These are phyloP conservation scores for Siderastrea radians DNA, from an alignment of 92 coral and sea anemone genomes.

Conservation along the genomic window DNA sequence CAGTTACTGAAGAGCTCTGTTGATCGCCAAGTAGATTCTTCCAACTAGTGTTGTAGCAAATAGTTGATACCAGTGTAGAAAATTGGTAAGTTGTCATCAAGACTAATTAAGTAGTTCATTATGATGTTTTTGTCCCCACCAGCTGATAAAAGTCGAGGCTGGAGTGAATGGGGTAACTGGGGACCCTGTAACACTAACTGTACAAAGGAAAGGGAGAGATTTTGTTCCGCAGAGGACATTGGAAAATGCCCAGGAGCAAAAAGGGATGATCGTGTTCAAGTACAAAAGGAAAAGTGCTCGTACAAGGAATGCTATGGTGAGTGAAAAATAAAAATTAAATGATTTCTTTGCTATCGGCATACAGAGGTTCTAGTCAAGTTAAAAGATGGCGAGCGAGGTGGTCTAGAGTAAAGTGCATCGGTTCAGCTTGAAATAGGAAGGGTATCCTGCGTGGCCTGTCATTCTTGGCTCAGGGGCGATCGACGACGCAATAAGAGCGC, in stretches of 20 bases:
- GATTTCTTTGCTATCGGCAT: not conserved
- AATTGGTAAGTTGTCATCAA: too few species aligned
- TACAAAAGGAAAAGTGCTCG: conserved; percentile 42
- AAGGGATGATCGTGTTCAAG: conserved; percentile 57
- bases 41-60: too few species aligned
- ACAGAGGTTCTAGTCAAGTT: not conserved
- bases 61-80: too few species aligned
- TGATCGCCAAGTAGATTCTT: too few species aligned
- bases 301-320: conserved; percentile 84
- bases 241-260: conserved; percentile 69
- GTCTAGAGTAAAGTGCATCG: too few species aligned
- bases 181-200: conserved; percentile 84
- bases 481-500: too few species aligned
- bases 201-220: conserved; percentile 72
- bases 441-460: too few species aligned
- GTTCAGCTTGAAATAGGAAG: too few species aligned
- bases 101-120: too few species aligned
- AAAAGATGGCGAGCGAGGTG: not conserved
- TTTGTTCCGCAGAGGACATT: conserved; percentile 64
- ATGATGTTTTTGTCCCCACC: not conserved
- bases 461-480: too few species aligned
- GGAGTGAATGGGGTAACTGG: conserved; percentile 82
- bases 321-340: not conserved
- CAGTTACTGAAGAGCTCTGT: too few species aligned
- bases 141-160: conserved; percentile 66